phyloP scores from a whole-genome alignment of 2,797 vertebrate species.

The Parambassis ranga region DNA sequence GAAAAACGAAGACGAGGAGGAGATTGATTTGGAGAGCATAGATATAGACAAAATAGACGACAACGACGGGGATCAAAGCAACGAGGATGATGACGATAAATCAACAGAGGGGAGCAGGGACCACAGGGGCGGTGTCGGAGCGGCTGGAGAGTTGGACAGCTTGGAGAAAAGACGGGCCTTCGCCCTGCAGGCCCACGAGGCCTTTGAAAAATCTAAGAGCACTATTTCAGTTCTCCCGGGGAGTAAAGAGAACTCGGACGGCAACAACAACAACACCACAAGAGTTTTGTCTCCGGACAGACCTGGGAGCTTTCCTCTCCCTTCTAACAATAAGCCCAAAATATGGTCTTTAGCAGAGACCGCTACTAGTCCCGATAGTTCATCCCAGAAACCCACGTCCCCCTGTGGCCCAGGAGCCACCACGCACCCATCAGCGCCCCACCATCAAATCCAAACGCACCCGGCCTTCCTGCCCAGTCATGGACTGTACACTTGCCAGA shows the following conservation, averaged over 20 bases:
- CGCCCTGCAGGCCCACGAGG: conserved; percentile 83
- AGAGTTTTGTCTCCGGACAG: conserved; percentile 86
- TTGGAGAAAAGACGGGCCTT: conserved; percentile 85
- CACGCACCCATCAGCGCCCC: conserved; percentile 68
- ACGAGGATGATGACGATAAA: conserved; percentile 96
- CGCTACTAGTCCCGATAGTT: conserved; percentile 92
- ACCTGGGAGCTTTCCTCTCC: conserved; percentile 85
- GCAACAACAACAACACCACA: conserved; percentile 82
- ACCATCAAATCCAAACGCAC: conserved; percentile 86
- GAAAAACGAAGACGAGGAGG: conserved; percentile 96
- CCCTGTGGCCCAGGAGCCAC: conserved; percentile 79
- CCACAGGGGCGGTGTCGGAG: conserved; percentile 53
- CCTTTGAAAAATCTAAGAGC: conserved; percentile 87
- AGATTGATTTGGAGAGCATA: conserved; percentile 97
- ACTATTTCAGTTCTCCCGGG: conserved; percentile 75
- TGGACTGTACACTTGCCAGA: conserved; percentile 98
- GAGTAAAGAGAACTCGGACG: conserved; percentile 86
- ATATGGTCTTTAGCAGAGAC: conserved; percentile 99
- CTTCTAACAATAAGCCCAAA: conserved; percentile 94
- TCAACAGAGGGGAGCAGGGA: conserved; percentile 80
- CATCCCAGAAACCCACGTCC: conserved; percentile 86
- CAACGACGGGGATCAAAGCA: conserved; percentile 94
- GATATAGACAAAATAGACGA: conserved; percentile 98
- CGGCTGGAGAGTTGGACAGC: conserved; percentile 70
- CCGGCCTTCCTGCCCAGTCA: conserved; percentile 96